Evolutionary conservation across 2,797 vertebrate genomes (phyloP).

Genomic region (Helostoma temminkii): DNA sequence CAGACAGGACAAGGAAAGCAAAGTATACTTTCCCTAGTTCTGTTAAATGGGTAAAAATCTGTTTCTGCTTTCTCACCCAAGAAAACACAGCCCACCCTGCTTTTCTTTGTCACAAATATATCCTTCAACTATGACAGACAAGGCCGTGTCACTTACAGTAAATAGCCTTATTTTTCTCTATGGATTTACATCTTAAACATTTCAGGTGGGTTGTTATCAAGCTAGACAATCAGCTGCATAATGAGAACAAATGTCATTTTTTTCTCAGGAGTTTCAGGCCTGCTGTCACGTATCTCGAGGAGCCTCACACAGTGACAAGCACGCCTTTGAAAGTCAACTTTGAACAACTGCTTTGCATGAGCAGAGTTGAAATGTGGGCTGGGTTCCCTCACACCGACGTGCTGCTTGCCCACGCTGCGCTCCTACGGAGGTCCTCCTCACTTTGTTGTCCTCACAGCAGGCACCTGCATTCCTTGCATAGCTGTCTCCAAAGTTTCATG

Average conservation of each 20-base stretch:
- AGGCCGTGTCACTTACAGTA: constrained; percentile 5
- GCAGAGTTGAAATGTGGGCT: constrained; percentile 51
- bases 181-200: constrained; percentile 1
- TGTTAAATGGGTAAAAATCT: constrained; percentile 10
- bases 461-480: constrained; percentile 83
- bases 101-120: constrained; percentile 6
- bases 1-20: constrained; percentile 14
- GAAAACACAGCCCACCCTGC: constrained; percentile 21
- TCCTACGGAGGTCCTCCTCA: constrained; percentile 75
- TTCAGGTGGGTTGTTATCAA: constrained; percentile 1
- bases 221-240: constrained; percentile 12
- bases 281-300: constrained; percentile 15
- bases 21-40: constrained; percentile 14
- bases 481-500: constrained; percentile 76
- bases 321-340: constrained; percentile 42
- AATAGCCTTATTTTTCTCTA: constrained; percentile 6
- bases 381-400: constrained; percentile 59
- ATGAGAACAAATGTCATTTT: neutral
- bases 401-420: constrained; percentile 63
- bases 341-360: constrained; percentile 55
- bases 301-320: constrained; percentile 19
- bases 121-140: neutral
- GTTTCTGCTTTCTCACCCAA: constrained; percentile 20
- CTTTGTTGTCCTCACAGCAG: constrained; percentile 81
- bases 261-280: constrained; percentile 16